Evolutionary conservation across 1,140 invertebrate genomes (phyloP), one percentile per base, ranked within the genome.

Genomic region (Drosophila sp.): DNA sequence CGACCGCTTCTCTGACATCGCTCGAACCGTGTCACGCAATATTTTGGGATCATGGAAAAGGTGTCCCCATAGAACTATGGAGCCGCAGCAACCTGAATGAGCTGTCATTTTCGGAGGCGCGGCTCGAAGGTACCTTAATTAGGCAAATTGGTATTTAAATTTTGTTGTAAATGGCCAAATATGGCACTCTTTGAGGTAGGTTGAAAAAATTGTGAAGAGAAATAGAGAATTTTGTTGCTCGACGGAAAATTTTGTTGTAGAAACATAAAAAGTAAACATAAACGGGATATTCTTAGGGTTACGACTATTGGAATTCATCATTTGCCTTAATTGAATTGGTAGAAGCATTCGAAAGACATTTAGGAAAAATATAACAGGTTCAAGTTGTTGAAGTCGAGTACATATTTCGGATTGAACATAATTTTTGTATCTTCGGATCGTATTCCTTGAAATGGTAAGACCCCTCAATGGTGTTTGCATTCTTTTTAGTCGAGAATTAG

Each of bases 71-170:
- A 54, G 79, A 41, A 50, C 55, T 41, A 27, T 55, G 56, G 35
- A 69, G 54, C 33, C 41, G 50, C 63, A 61, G 56, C 61, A 61
- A 38, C 50, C 44, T 63, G 64, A 86, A 69, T 82, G 75, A 82
- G 83, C 67, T 83, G 84, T 89, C 76, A 83, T 58, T 32, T 54
- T 57, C 38, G 30, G 81, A 58, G 81, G 83, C 66, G 73, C 70
- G 81, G 81, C 70, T 71, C 79, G 55, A 76, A 82, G 76, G 58
- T 68, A 73, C 66, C 79, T 83, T 83, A 87, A 87, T 87, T 83
- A 89, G 70, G 79, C 70, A 89, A 87, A 87, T 89, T 87, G 84
- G 76, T 87, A 83, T 87, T 87, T 87, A 83, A 87, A 86, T 82
- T 83, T 71, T 76, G 69, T 67, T 54, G 64, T 77, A 68, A 50